Conservation (phyloP, 2,888 invertebrate species). For the Blastobasis lacticolella region DNA sequence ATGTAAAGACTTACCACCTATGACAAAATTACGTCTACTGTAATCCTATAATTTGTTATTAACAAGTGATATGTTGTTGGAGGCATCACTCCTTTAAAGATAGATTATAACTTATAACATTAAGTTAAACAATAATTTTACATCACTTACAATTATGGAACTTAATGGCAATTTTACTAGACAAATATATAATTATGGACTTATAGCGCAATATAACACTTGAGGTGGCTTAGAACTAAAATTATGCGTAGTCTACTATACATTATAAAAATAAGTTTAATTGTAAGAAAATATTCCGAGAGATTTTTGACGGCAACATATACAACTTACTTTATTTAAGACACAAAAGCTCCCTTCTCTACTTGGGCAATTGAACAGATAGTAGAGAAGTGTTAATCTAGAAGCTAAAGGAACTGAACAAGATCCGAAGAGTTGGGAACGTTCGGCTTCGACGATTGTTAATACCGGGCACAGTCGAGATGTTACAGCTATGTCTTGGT, state of each 20-base stretch:
- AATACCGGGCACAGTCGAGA: no score
- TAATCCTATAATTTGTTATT: conserved; percentile 67
- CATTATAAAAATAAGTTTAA: conserved; percentile 52
- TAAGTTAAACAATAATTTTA: conserved; percentile 51
- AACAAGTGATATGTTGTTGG: conserved; percentile 73
- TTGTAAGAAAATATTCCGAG: conserved; percentile 44
- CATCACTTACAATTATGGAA: conserved; percentile 45
- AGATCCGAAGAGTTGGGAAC: not conserved
- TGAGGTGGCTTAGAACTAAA: conserved; percentile 65
- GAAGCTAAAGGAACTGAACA: not conserved
- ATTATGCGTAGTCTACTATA: conserved; percentile 39
- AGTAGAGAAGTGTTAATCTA: conserved; percentile 1
- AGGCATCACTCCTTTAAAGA: conserved; percentile 63
- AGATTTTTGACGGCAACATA: conserved; percentile 45
- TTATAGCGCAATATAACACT: conserved; percentile 59
- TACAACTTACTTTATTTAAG: conserved; percentile 24
- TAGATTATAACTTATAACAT: conserved; percentile 40
- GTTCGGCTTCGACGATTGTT: no score
- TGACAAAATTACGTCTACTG: conserved; percentile 61
- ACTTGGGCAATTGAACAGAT: not conserved
- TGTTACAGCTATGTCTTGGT: conserved; percentile 1
- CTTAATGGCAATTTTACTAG: conserved; percentile 39
- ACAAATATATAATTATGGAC: conserved; percentile 26
- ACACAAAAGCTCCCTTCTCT: conserved; percentile 16
- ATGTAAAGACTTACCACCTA: conserved; percentile 58